Conservation (phyloP, 2,113 vertebrate genomes). For the Lates calcarifer region DNA sequence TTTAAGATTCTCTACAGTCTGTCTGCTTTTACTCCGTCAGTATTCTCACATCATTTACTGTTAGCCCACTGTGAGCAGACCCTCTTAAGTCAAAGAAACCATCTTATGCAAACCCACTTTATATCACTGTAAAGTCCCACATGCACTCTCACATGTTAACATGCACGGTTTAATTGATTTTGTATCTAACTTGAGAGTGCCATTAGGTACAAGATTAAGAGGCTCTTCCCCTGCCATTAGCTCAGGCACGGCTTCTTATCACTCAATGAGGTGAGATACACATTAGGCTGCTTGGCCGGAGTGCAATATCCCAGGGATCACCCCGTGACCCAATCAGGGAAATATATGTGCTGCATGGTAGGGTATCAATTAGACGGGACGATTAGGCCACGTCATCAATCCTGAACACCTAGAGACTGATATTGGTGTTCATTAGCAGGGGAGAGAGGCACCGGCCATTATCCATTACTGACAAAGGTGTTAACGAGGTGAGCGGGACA, state of each 20-base stretch:
- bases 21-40: background rate
- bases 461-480: conserved; percentile 69
- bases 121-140: conserved; percentile 11
- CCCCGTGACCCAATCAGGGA: conserved; percentile 65
- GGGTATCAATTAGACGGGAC: conserved; percentile 72
- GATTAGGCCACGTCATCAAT: conserved; percentile 73
- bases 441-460: conserved; percentile 33
- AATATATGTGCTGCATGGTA: conserved; percentile 62
- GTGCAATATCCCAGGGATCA: conserved; percentile 58
- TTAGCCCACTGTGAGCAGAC: background rate
- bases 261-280: conserved; percentile 66
- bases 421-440: conserved; percentile 66
- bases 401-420: conserved; percentile 62
- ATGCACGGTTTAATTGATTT: conserved; percentile 70
- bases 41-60: background rate
- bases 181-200: conserved; percentile 55
- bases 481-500: conserved; percentile 58
- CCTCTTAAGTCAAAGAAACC: background rate
- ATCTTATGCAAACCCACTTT: background rate
- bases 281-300: conserved; percentile 67
- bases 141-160: conserved; percentile 46
- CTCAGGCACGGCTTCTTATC: conserved; percentile 63
- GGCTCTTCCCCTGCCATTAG: conserved; percentile 71
- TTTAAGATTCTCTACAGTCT: background rate
- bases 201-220: conserved; percentile 71